Evolutionary conservation across 1,140 invertebrate species (phyloP), one percentile per base, ranked within the genome.

Genomic region (Steinernema khuongi): DNA sequence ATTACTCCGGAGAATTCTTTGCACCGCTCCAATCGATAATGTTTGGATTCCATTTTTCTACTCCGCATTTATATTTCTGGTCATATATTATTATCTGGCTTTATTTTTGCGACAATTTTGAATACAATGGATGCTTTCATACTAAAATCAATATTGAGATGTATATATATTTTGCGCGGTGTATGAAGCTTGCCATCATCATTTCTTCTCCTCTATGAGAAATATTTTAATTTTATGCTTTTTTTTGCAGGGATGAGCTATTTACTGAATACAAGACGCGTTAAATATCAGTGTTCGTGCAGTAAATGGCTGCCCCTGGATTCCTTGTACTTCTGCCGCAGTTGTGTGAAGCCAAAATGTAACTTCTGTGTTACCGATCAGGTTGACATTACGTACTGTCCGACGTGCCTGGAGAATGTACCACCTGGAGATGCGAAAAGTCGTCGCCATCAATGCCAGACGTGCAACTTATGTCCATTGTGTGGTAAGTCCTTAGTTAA

Each of bases 311-410:
- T 26, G 7, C 50, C 50, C 7, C 50, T 60, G 22, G 22, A 26
- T 26, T 60, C 11, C 7, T 22, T 17, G 2, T 60, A 60, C 19
- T 60, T 60, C 50, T 60, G 50, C 50, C 50, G 50, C 50, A 17
- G 4, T 4, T 60, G 50, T 26, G 7, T 60, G 50, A 60, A 60
- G 50, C 50, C 11, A 22, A 60, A 60, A 22, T 60, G 50, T 26
- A 2, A 60, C 4, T 22, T n/a, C 22, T 60, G 50, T 22, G 50
- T 60, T 2, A 60, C 50, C 11, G 50, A 60, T 26, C 50, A 60
- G 22, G 50, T 60, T 14, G 50, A 60, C 50, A 60, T 60, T 26
- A 60, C 50, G 11, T 60, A n/a, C 50, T 60, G 50, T 60, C 50
- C 50, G 50, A 60, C 50, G 19, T 60, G 50, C 19, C 19, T 60